Conservation (phyloP, 1,140 invertebrate genomes). For the Drosophila varians region DNA sequence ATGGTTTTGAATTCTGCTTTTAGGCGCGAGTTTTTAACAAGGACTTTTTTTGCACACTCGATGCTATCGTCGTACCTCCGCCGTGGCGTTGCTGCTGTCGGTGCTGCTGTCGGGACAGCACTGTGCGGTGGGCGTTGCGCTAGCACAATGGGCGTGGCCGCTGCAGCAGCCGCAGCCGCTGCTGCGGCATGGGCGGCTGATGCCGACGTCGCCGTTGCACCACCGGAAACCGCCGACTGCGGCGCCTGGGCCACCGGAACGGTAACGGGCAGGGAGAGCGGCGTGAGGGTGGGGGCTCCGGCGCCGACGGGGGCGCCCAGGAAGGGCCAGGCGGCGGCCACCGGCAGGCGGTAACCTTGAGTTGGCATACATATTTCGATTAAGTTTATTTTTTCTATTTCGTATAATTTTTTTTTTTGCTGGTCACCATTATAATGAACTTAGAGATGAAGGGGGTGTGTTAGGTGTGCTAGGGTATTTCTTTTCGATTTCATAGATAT, state of each 20-base stretch:
- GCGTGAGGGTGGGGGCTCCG: conserved; percentile 85
- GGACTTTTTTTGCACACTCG: conserved; percentile 9
- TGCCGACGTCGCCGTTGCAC: conserved; percentile 23
- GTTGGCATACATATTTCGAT: conserved; percentile 47
- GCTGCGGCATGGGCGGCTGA: conserved; percentile 84
- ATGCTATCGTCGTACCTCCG: conserved; percentile 79
- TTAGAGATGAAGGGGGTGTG: conserved; percentile 14
- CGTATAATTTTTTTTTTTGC: conserved; percentile 4
- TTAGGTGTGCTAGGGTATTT: conserved; percentile 34
- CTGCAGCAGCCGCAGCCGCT: conserved; percentile 84
- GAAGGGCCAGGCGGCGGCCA: conserved; percentile 83
- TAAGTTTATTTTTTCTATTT: conserved; percentile 17
- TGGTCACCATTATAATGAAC: conserved; percentile 22
- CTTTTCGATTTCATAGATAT: conserved; percentile 26
- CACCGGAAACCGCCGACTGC: conserved; percentile 36
- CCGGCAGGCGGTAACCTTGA: conserved; percentile 86
- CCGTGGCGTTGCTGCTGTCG: conserved; percentile 85
- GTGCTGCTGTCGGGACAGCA: conserved; percentile 72
- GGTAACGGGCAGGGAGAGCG: conserved; percentile 71
- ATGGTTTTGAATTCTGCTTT: conserved; percentile 80
- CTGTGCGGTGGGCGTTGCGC: conserved; percentile 78
- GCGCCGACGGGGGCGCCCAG: conserved; percentile 83
- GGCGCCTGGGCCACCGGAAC: conserved; percentile 80
- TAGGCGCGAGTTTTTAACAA: conserved; percentile 35
- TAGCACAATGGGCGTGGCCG: conserved; percentile 83